These are phyloP conservation scores for Drosophila stalkeri DNA, from an alignment of 2,888 invertebrate genomes.

Conservation along the genomic window DNA sequence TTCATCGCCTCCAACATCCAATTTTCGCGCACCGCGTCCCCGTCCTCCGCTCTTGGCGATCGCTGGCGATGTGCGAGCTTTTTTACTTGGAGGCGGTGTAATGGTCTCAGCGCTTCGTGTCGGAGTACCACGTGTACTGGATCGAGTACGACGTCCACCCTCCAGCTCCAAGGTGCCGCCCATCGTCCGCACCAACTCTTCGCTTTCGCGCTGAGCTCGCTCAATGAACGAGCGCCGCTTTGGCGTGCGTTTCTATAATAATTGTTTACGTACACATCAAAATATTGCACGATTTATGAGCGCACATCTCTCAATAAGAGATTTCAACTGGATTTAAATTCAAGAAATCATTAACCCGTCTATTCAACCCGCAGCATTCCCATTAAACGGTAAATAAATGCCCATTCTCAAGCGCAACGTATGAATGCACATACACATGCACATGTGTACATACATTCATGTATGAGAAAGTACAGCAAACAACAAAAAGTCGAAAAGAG, in stretches of 20 bases:
- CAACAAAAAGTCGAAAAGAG: slow-evolving; percentile 81
- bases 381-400: slow-evolving; percentile 39
- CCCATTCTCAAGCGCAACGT: slow-evolving; percentile 28
- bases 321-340: slow-evolving; percentile 13
- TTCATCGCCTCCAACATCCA: slow-evolving; percentile 69
- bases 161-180: slow-evolving; percentile 84
- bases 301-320: neutral
- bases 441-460: slow-evolving; percentile 14
- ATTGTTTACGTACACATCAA: slow-evolving; percentile 39
- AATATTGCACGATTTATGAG: slow-evolving; percentile 3
- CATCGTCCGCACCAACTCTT: slow-evolving; percentile 84
- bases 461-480: slow-evolving; percentile 81
- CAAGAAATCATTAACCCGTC: slow-evolving; percentile 25
- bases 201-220: slow-evolving; percentile 84
- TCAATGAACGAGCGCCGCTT: slow-evolving; percentile 84
- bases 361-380: slow-evolving; percentile 21
- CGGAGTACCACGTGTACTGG: slow-evolving; percentile 83
- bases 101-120: slow-evolving; percentile 72
- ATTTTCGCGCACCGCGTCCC: slow-evolving; percentile 82
- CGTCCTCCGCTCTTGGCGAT: slow-evolving; percentile 66
- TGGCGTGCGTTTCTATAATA: slow-evolving; percentile 83
- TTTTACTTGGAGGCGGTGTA: slow-evolving; percentile 84
- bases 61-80: slow-evolving; percentile 77
- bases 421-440: slow-evolving; percentile 22
- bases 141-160: slow-evolving; percentile 84